These are phyloP conservation scores for Matsumyia berberina DNA, from an alignment of 2,888 invertebrate species.

Conservation along the genomic window DNA sequence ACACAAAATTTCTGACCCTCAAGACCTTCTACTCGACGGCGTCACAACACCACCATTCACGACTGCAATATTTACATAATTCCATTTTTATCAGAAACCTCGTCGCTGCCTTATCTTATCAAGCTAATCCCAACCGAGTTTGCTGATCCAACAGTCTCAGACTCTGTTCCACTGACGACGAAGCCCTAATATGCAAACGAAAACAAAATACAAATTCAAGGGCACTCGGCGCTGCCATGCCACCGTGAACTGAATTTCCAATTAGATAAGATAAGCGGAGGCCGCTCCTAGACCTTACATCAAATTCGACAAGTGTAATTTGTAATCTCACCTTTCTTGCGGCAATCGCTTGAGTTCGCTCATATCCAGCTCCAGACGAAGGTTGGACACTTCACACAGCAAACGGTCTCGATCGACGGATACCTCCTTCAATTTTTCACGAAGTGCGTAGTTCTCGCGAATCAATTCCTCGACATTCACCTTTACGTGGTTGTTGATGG, in stretches of 20 bases:
- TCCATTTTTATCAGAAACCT: slow-evolving; percentile 12
- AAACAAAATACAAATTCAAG: slow-evolving; percentile 50
- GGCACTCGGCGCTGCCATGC: slow-evolving; percentile 6
- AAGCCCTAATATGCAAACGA: too few species aligned
- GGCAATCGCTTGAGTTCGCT: slow-evolving; percentile 83
- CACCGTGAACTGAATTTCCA: slow-evolving; percentile 53
- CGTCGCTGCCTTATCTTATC: slow-evolving; percentile 46
- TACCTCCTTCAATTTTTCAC: slow-evolving; percentile 82
- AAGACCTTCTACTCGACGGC: not conserved
- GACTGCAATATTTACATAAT: slow-evolving; percentile 28
- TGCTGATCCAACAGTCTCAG: slow-evolving; percentile 1
- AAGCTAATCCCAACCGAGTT: not conserved
- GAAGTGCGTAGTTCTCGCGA: slow-evolving; percentile 81
- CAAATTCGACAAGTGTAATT: not conserved
- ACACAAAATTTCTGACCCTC: not conserved
- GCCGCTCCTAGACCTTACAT: not conserved
- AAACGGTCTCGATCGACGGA: slow-evolving; percentile 82
- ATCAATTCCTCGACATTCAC: slow-evolving; percentile 82
- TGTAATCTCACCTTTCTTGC: slow-evolving; percentile 82
- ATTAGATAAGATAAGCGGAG: slow-evolving; percentile 40
- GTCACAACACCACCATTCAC: not conserved
- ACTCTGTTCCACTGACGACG: slow-evolving; percentile 1
- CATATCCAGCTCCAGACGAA: slow-evolving; percentile 84
- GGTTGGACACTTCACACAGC: slow-evolving; percentile 83
- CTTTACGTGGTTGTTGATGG: slow-evolving; percentile 75